Base-by-base conservation (phyloP, 1,140 invertebrate species). In the Lethrus apterus region DNA sequence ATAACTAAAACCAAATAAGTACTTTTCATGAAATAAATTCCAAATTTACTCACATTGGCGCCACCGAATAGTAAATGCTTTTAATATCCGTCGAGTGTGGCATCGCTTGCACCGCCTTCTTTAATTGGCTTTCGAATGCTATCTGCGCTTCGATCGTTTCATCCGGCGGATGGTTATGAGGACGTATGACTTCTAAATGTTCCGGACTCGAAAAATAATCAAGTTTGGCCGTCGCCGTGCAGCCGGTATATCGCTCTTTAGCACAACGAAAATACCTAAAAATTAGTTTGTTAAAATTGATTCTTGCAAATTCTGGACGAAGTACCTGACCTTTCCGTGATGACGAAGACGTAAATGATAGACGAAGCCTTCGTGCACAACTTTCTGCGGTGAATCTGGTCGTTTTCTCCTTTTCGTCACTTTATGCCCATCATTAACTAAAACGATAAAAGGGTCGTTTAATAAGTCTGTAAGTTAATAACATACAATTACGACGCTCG, bases 121-220 rank as follows among this genome's bases (percentile, higher is more conserved):
- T 42, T 13, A 64, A 26, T 52, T 64, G 60, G 9, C 57, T 46
- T 41, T 60, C 47, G 34, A 64, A 64, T 14, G 62, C 52, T 2
- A 62, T 60, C 45, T 64, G 62, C 41, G 59, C 58, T 51, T 64
- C 62, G 8, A 60, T 60, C 2, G 52, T 52, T 48, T 51, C 56
- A 46, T 64, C 62, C 2, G 62, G 62, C 5, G 60, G 57, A 48
- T 64, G 62, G 50, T 64, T 64, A 32, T 64, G 62, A 7, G 56
- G 54, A 48, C 56, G 60, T 15, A 60, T 64, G 9, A 64, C 35
- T 46, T 56, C 60, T 4, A 42, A 17, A 26, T 42, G 21, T 13
- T 42, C 40, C 10, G 40, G 29, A 1, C 21, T 14, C 7, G 40
- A 21, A 9, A 26, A 14, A 14, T 15, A 13, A 13, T 42, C 40